These are phyloP conservation scores for Lithophane ornitopus DNA, from an alignment of 2,888 invertebrate species.

Conservation along the genomic window DNA sequence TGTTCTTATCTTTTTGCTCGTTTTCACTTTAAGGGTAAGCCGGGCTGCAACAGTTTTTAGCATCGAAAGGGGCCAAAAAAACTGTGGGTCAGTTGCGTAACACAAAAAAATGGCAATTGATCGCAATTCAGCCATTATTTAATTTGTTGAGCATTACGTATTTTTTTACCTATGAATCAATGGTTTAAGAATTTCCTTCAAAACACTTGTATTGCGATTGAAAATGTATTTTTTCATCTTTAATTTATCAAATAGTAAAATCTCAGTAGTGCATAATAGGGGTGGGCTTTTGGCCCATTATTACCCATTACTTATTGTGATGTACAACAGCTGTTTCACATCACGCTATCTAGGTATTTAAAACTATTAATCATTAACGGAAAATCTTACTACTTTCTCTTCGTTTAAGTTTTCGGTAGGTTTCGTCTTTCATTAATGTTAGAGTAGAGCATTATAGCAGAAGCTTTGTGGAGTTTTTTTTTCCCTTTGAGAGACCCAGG, in stretches of 20 bases:
- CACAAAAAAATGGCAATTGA: too few relatives aligned
- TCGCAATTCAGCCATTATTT: too few relatives aligned
- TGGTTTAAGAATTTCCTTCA: too few relatives aligned
- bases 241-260: too few relatives aligned
- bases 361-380: slow-evolving; percentile 24
- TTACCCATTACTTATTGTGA: slow-evolving; percentile 54
- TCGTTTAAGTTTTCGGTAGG: background rate
- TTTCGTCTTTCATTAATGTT: too few relatives aligned
- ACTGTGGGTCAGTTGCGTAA: background rate
- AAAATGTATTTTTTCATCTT: too few relatives aligned
- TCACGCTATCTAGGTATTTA: slow-evolving; percentile 28
- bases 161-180: too few relatives aligned
- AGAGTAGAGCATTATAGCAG: background rate
- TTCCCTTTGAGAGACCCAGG: background rate
- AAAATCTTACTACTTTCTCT: background rate
- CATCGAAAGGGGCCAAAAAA: background rate
- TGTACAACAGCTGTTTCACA: slow-evolving; percentile 48
- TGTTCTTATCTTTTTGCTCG: slow-evolving; percentile 57
- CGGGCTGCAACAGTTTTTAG: slow-evolving; percentile 6
- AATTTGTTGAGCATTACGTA: too few relatives aligned
- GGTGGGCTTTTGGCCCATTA: slow-evolving; percentile 50
- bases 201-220: too few relatives aligned
- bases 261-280: slow-evolving; percentile 20
- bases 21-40: slow-evolving; percentile 49
- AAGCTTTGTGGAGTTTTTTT: background rate